phyloP scores from a whole-genome alignment of 2,113 vertebrate genomes.

The Phaethornis superciliosus region DNA sequence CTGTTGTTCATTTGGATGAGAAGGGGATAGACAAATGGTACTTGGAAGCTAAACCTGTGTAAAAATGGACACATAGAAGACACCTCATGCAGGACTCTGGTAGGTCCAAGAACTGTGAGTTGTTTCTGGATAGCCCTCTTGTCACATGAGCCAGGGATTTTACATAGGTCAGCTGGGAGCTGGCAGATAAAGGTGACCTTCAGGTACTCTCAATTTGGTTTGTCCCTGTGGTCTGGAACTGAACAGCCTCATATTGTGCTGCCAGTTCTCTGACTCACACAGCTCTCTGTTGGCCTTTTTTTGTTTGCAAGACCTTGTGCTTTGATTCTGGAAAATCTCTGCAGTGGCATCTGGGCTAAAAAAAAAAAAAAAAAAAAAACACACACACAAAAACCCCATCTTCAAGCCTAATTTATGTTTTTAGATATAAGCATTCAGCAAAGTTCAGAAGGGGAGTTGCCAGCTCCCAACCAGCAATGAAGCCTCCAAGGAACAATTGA shows the following conservation, averaged over 20 bases:
- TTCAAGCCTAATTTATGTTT: neutral
- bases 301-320: neutral
- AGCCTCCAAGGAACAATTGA: neutral
- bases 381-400: too few species aligned
- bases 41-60: neutral
- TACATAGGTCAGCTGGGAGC: slow-evolving; percentile 5
- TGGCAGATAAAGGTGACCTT: slow-evolving; percentile 47
- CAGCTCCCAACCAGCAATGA: neutral
- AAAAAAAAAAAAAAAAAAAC: neutral
- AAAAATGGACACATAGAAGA: neutral
- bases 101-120: neutral
- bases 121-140: neutral
- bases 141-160: neutral
- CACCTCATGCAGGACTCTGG: neutral
- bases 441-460: neutral
- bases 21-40: neutral
- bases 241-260: neutral
- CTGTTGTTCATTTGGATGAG: neutral
- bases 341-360: neutral
- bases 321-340: slow-evolving; percentile 44
- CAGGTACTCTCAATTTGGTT: neutral
- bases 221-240: slow-evolving; percentile 26
- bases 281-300: neutral
- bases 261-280: slow-evolving; percentile 62
- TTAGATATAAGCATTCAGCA: neutral